Evolutionary conservation across 2,888 invertebrate genomes (phyloP).

Genomic region (Dasypogon diadema): DNA sequence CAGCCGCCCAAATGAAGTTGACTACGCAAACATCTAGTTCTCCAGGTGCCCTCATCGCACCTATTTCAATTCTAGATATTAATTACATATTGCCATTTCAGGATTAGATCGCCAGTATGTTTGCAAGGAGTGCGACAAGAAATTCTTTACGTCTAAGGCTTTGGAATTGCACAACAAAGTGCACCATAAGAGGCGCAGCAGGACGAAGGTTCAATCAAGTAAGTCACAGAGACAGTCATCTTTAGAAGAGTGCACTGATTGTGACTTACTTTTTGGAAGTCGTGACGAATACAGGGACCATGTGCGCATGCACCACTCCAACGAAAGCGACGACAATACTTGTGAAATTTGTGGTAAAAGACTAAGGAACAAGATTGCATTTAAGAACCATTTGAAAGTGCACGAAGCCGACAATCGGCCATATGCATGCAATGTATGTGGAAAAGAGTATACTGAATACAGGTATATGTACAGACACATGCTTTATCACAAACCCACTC

Average conservation of each 20-base stretch:
- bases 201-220: slow-evolving; percentile 11
- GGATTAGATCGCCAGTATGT: background rate
- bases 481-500: slow-evolving; percentile 9
- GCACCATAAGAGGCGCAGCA: slow-evolving; percentile 15
- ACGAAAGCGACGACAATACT: background rate
- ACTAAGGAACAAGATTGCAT: slow-evolving; percentile 10
- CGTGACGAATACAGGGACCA: slow-evolving; percentile 11
- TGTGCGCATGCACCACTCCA: background rate
- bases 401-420: slow-evolving; percentile 8
- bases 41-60: no score
- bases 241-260: slow-evolving; percentile 9
- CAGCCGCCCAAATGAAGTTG: background rate
- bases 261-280: slow-evolving; percentile 18
- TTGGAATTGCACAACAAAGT: slow-evolving; percentile 28
- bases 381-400: slow-evolving; percentile 22
- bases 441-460: slow-evolving; percentile 34
- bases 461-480: slow-evolving; percentile 27
- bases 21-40: background rate
- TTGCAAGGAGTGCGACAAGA: slow-evolving; percentile 32
- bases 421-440: slow-evolving; percentile 17
- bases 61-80: no score
- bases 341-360: slow-evolving; percentile 29
- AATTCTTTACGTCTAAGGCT: slow-evolving; percentile 28
- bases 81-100: no score
- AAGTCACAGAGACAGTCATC: background rate